Percentiles rank a stretch among this genome's conserved stretches.
Conservation (phyloP, 2,888 invertebrate genomes). For the Campoletis raptor region DNA sequence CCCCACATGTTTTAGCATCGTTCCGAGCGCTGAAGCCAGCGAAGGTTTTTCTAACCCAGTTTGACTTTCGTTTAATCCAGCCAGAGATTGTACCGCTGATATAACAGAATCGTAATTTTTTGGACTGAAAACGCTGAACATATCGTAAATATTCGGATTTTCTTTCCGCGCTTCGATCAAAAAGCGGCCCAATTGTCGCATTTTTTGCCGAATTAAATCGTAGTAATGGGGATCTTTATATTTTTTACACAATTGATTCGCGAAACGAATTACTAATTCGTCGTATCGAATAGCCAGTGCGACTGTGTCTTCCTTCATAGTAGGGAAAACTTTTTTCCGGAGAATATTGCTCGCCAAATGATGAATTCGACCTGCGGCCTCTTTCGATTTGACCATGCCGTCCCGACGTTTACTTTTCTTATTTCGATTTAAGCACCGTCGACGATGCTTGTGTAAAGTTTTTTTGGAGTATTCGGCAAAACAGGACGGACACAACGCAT, state of each 20-base stretch:
- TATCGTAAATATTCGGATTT: conserved; percentile 40
- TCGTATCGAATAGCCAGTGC: conserved; percentile 50
- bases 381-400: conserved; percentile 18
- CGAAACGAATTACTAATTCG: conserved; percentile 45
- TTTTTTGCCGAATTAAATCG: conserved; percentile 48
- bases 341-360: conserved; percentile 27
- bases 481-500: conserved; percentile 37
- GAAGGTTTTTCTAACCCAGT: conserved; percentile 50
- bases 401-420: background rate
- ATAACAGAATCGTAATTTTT: conserved; percentile 56
- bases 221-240: conserved; percentile 48
- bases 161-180: conserved; percentile 32
- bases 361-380: conserved; percentile 49
- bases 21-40: conserved; percentile 59
- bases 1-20: conserved; percentile 57
- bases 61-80: conserved; percentile 41
- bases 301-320: conserved; percentile 51
- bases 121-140: conserved; percentile 55
- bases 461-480: conserved; percentile 39
- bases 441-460: background rate
- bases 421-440: background rate
- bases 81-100: conserved; percentile 51
- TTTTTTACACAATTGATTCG: conserved; percentile 59
- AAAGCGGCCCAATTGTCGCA: conserved; percentile 54
- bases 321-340: conserved; percentile 46